These are phyloP conservation scores for fruit fly (Drosophila melanogaster) DNA, from an alignment of 1,140 invertebrate species.

Conservation along the genomic window DNA sequence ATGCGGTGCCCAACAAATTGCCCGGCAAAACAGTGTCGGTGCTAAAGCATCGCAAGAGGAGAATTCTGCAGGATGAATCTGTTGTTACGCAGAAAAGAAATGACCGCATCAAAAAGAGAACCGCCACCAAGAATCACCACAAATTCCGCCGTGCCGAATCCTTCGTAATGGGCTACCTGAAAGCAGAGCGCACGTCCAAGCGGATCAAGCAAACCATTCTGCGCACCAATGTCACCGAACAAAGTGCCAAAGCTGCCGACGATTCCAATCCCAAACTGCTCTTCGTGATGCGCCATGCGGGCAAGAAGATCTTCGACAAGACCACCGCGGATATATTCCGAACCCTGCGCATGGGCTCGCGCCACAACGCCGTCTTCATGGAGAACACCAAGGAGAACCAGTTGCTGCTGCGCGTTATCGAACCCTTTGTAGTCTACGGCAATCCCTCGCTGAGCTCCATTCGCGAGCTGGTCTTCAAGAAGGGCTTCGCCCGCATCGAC, in stretches of 20 bases:
- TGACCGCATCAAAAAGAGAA: conserved; percentile 59
- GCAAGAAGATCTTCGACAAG: conserved; percentile 78
- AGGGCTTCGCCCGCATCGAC: conserved; percentile 76
- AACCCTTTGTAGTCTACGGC: conserved; percentile 80
- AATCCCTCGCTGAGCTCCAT: conserved; percentile 72
- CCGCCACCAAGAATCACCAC: conserved; percentile 55
- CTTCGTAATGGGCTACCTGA: conserved; percentile 79
- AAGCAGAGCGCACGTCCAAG: conserved; percentile 77
- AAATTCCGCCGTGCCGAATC: conserved; percentile 80
- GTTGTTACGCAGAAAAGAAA: conserved; percentile 67
- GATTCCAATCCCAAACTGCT: conserved; percentile 72
- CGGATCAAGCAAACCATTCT: conserved; percentile 73
- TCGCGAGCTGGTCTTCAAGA: conserved; percentile 81
- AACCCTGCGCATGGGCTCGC: conserved; percentile 54
- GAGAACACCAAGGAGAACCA: conserved; percentile 79
- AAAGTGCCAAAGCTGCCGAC: conserved; percentile 49
- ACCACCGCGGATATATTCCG: conserved; percentile 74
- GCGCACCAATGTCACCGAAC: conserved; percentile 64
- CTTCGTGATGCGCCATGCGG: conserved; percentile 79
- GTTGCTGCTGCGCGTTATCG: conserved; percentile 77
- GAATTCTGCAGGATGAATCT: conserved; percentile 75
- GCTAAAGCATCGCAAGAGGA: conserved; percentile 78
- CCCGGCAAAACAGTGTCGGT: conserved; percentile 83
- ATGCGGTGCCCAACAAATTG: conserved; percentile 83
- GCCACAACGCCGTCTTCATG: conserved; percentile 78